Base-by-base conservation (phyloP, 2,113 vertebrate genomes). In the Brienomyrus longianalis region DNA sequence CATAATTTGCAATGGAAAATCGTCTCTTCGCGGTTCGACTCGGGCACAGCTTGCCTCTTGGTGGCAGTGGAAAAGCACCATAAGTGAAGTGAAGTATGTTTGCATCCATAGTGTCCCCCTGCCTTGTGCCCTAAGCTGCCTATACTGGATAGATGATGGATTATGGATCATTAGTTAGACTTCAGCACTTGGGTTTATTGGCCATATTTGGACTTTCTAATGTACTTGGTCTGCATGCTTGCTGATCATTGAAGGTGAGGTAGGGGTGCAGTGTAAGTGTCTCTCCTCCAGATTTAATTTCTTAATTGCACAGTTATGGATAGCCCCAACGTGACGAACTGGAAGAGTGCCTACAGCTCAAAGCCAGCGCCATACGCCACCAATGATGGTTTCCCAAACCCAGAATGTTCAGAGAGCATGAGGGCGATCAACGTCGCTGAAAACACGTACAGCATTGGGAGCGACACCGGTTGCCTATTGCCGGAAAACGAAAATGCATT, bases 311-410 rank as follows among this genome's bases (percentile, higher is more conserved):
- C 91, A 99, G 98, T 96, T 93, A 97, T 97, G 91, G 95, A 98
- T 92, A 93, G 95, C 89, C 94, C 93, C 89, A 98, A 98, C 92
- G 91, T 98, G 92, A 98, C 97, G 88, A 97, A 96, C 93, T 99
- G 98, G 98, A 96, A 96, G 91, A 96, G 95, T 88, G 98, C 97
- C 0, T 98, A 97, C 92, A 96, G 96, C 90, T 93, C 95, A 66
- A 97, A 93, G 90, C 96, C 97, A 0, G 96, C 94, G 48, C 98
- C 97, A 0, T 99, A 99, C 95, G 94, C 99, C 94, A 97, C 98
- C 70, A 98, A 98, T 89, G 95, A 96, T 90, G 98, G 98, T 13
- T 99, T 99, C 94, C 93, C 95, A 88, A 99, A 98, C 89, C 98
- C 97, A 21, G 92, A 92, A 0, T 99, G 98, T 92, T 2, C 51